Percentiles rank a stretch among this genome's conserved stretches.
Conservation (phyloP, 92 coral and sea anemone species). For the Porites divaricata region DNA sequence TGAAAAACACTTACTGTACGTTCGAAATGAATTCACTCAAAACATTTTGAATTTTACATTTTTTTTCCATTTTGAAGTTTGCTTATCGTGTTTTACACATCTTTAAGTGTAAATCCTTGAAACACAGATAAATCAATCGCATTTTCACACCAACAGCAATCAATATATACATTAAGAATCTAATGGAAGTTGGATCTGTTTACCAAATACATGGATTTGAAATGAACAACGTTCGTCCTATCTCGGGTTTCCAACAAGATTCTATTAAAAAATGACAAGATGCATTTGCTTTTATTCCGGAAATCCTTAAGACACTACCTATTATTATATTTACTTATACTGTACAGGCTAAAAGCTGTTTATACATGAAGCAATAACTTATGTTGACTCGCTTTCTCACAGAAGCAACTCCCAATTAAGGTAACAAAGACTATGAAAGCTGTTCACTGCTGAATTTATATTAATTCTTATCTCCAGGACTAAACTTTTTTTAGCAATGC, state of each 20-base stretch:
- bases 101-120: not conserved
- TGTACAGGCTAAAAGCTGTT: not conserved
- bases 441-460: too few species aligned
- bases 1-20: not conserved
- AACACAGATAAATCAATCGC: too few species aligned
- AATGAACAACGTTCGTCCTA: not conserved
- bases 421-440: not conserved
- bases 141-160: too few species aligned
- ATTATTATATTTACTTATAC: too few species aligned
- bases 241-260: not conserved
- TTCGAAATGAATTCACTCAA: not conserved
- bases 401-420: not conserved
- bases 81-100: not conserved
- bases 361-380: not conserved
- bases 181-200: not conserved
- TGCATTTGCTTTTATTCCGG: not conserved
- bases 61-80: too few species aligned
- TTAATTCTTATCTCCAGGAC: too few species aligned
- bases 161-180: not conserved
- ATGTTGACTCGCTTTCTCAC: not conserved
- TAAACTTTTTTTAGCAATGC: too few species aligned
- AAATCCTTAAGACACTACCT: not conserved
- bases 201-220: not conserved
- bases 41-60: too few species aligned
- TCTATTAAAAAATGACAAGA: too few species aligned